A percentile compares a stretch with the other conserved stretches of the same genome.
These are phyloP conservation scores for Spheniscus mendiculus DNA, from an alignment of 2,113 vertebrate genomes.

Conservation along the genomic window DNA sequence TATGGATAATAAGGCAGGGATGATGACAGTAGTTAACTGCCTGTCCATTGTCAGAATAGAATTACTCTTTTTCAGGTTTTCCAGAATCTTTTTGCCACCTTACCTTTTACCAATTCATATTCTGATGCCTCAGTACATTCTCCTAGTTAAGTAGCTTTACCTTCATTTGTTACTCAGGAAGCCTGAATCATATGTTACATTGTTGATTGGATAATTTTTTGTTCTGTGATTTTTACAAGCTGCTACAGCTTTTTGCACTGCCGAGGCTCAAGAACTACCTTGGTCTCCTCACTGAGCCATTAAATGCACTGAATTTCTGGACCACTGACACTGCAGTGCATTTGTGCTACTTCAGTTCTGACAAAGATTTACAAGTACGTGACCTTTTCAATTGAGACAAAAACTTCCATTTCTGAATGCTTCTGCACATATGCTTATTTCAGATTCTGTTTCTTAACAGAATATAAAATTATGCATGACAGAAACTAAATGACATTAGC, in stretches of 20 bases:
- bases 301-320: neutral
- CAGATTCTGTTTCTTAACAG: conserved; percentile 9
- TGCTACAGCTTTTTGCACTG: neutral
- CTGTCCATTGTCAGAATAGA: neutral
- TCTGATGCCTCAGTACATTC: neutral
- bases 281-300: neutral
- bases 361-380: conserved; percentile 36
- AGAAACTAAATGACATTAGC: conserved; percentile 9
- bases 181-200: neutral
- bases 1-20: neutral
- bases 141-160: neutral
- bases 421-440: neutral
- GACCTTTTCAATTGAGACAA: conserved; percentile 19
- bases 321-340: neutral
- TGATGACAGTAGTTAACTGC: neutral
- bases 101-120: neutral
- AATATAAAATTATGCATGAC: neutral
- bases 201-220: neutral
- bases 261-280: neutral
- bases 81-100: neutral
- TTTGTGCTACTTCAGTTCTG: conserved; percentile 11
- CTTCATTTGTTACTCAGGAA: neutral
- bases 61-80: neutral
- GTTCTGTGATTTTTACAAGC: neutral
- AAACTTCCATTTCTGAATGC: neutral